phyloP scores from a whole-genome alignment of 2,797 vertebrate genomes.

The Alectoris magna region DNA sequence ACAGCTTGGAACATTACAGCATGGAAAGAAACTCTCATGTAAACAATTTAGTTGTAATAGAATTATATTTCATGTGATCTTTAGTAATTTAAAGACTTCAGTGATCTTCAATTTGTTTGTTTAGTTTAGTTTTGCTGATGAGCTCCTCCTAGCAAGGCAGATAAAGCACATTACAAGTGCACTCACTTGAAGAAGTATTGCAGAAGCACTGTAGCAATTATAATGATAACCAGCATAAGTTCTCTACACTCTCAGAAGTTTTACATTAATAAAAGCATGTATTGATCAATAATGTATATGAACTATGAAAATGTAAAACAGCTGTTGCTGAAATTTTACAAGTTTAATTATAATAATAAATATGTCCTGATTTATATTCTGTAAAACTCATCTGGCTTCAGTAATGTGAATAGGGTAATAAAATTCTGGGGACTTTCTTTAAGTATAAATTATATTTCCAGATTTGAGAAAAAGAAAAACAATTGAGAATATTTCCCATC shows the following conservation, averaged over 20 bases:
- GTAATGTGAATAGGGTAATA: not conserved
- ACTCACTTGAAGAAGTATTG: not conserved
- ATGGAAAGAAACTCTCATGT: not conserved
- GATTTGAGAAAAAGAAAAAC: slow-evolving; percentile 36
- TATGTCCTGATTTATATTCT: slow-evolving; percentile 12
- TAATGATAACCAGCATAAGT: not conserved
- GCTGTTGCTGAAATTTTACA: slow-evolving; percentile 68
- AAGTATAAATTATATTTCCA: slow-evolving; percentile 60
- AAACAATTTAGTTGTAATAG: not conserved
- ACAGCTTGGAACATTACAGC: not conserved
- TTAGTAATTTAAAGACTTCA: not conserved
- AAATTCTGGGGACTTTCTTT: not conserved
- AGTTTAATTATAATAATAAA: slow-evolving; percentile 57
- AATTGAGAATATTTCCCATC: slow-evolving; percentile 11
- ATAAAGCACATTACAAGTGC: not conserved
- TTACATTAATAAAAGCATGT: slow-evolving; percentile 10
- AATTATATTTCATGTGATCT: not conserved
- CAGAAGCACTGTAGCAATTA: slow-evolving; percentile 1
- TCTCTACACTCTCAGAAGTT: slow-evolving; percentile 21
- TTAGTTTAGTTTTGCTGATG: not conserved
- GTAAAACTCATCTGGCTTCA: not conserved
- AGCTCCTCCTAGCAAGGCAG: not conserved
- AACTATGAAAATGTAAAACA: slow-evolving; percentile 44
- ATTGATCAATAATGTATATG: slow-evolving; percentile 49
- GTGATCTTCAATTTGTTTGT: not conserved